Evolutionary conservation across 2,888 invertebrate species (phyloP).

Genomic region (Nephrotoma appendiculata): DNA sequence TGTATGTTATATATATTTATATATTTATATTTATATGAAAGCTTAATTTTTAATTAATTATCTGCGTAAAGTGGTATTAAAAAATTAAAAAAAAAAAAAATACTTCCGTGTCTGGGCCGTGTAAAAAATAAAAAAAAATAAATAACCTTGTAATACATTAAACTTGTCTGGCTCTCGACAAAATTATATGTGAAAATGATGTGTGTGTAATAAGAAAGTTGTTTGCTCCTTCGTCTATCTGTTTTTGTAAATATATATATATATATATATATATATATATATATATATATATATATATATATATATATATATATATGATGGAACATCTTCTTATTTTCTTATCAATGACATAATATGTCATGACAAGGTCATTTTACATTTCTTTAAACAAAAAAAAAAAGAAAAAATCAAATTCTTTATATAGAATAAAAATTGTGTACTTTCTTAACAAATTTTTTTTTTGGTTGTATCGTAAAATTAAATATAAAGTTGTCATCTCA

Average conservation of each 20-base stretch:
- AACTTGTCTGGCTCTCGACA: not conserved
- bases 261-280: not conserved
- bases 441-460: not conserved
- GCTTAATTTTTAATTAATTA: not conserved
- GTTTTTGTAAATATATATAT: not conserved
- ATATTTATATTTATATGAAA: not conserved
- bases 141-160: not conserved
- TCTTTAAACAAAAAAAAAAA: not conserved
- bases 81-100: not conserved
- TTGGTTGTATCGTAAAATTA: not conserved
- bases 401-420: not conserved
- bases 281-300: too few relatives aligned
- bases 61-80: not conserved
- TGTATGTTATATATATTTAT: not conserved
- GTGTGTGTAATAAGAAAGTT: not conserved
- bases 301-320: not conserved
- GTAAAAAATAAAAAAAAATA: not conserved
- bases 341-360: conserved; percentile 1
- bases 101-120: not conserved
- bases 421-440: not conserved
- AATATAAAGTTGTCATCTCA: not conserved
- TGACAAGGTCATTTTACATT: conserved; percentile 2
- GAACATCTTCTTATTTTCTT: not conserved
- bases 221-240: not conserved
- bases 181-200: not conserved